Evolutionary conservation across 2,113 vertebrate species (phyloP).

Genomic region (Glaucomys volans): DNA sequence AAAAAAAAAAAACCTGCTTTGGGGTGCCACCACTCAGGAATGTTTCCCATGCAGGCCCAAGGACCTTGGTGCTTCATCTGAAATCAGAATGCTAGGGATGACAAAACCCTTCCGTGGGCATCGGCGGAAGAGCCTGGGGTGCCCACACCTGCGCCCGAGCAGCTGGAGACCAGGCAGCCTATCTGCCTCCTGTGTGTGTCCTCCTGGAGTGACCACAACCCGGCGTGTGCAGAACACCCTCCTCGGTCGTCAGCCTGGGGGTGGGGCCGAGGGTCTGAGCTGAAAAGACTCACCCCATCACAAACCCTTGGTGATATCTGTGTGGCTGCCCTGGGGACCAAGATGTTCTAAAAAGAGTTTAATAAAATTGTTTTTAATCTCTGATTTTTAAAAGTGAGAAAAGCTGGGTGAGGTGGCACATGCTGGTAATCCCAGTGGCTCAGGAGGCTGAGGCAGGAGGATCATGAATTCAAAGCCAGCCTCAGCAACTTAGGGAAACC

Average conservation of each 20-base stretch:
- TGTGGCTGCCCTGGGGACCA: fast-evolving
- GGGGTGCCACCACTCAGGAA: not conserved
- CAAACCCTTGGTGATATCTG: not conserved
- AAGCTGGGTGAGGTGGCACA: too few species aligned
- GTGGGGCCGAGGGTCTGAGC: not conserved
- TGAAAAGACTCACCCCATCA: not conserved
- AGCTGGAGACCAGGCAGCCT: fast-evolving
- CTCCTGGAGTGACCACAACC: fast-evolving
- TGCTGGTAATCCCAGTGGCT: too few species aligned
- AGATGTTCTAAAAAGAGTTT: not conserved
- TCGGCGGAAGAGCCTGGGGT: too few species aligned
- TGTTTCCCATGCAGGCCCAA: not conserved
- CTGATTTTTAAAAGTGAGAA: not conserved
- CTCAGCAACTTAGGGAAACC: too few species aligned
- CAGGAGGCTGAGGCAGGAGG: too few species aligned
- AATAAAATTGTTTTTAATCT: not conserved
- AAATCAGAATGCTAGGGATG: not conserved
- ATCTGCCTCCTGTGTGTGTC: not conserved
- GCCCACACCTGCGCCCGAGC: not conserved
- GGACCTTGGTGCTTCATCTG: not conserved
- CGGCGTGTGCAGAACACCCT: not conserved
- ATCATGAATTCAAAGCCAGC: too few species aligned
- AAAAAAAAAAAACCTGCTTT: fast-evolving
- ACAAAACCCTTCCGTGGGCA: too few species aligned
- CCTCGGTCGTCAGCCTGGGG: not conserved